Base-by-base conservation (phyloP, 2,113 vertebrate species). In the Ranitomeya variabilis region DNA sequence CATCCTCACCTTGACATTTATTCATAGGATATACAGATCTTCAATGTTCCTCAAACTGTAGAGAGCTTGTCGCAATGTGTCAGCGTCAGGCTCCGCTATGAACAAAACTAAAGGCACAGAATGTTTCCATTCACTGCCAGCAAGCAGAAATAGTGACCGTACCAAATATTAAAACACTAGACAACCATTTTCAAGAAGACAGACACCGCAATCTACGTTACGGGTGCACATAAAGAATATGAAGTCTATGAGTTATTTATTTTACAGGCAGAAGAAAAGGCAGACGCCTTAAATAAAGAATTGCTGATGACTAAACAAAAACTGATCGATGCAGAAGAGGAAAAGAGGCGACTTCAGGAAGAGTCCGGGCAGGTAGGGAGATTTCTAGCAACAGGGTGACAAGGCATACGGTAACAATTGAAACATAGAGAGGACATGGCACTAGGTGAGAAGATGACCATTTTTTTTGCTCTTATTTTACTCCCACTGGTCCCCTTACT, bases 301-400 rank as follows among this genome's bases (percentile, higher is more conserved):
- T 92, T 99, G 86, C 95, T 99, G 80, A 97, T 99, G 96, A 99
- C 98, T 92, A 99, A 99, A 92, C 98, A 99, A 94, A 99, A 99
- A 90, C 85, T 99, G 91, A 97, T 99, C 62, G 98, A 99, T 83
- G 97, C 98, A 0, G 98, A 99, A 90, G 98, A 99, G 12, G 98
- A 99, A 91, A 99, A 99, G 91, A 95, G 97, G 31, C 94, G 98
- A 78, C 92, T 99, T 77, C 97, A 98, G 91, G 97, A 98, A 62
- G 98, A 99, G 92, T 97, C 98, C 0, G 96, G 96, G 45, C 97
- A 99, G 98, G 98, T 99, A 45, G 67, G 67, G 26, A 31, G 26
- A 31, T 31, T 31, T 31, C 26, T 31, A 31, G 26, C 26, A 31
- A 31, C 26, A 31, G 26, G 26, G 26, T 31, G 26, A 31, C 26